Percentiles rank a stretch among this genome's conserved stretches.
Evolutionary conservation across 92 coral and sea anemone genomes (phyloP).

Genomic region (Siderastrea radians): DNA sequence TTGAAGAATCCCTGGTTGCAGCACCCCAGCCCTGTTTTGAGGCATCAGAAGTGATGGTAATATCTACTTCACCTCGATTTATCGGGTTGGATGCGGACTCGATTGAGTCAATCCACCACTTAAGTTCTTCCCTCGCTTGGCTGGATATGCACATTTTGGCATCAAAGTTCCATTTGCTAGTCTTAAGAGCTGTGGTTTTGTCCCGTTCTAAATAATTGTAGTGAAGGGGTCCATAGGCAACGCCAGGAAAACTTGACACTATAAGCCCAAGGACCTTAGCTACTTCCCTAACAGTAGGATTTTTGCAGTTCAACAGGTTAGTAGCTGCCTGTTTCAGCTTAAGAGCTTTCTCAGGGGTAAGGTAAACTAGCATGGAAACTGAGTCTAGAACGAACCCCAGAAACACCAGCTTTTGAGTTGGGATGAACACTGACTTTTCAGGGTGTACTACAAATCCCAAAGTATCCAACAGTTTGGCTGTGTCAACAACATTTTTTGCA

Average conservation of each 20-base stretch:
- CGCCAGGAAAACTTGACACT: too few relatives aligned
- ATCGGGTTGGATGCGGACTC: too few relatives aligned
- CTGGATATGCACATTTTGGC: not conserved
- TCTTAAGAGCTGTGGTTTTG: conserved; percentile 40
- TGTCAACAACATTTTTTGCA: too few relatives aligned
- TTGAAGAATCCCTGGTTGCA: too few relatives aligned
- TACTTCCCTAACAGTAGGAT: conserved; percentile 36
- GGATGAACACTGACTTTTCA: not conserved
- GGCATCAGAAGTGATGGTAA: too few relatives aligned
- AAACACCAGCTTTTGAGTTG: not conserved
- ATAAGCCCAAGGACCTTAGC: too few relatives aligned
- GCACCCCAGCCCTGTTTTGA: too few relatives aligned
- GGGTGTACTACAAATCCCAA: conserved; percentile 54
- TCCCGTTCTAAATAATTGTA: conserved; percentile 36
- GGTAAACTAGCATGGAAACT: not conserved
- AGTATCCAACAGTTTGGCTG: conserved; percentile 14
- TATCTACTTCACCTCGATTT: too few relatives aligned
- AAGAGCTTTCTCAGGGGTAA: conserved; percentile 41
- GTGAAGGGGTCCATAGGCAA: conserved; percentile 31
- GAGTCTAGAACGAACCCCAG: conserved; percentile 33
- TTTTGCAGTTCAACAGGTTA: not conserved
- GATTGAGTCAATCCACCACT: too few relatives aligned
- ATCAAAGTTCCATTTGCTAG: conserved; percentile 41
- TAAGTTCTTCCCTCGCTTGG: too few relatives aligned
- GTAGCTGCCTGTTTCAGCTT: conserved; percentile 30